Percentiles rank a stretch among this genome's conserved stretches.
Conservation (phyloP, 2,888 invertebrate species). For the Criorhina ranunculi region DNA sequence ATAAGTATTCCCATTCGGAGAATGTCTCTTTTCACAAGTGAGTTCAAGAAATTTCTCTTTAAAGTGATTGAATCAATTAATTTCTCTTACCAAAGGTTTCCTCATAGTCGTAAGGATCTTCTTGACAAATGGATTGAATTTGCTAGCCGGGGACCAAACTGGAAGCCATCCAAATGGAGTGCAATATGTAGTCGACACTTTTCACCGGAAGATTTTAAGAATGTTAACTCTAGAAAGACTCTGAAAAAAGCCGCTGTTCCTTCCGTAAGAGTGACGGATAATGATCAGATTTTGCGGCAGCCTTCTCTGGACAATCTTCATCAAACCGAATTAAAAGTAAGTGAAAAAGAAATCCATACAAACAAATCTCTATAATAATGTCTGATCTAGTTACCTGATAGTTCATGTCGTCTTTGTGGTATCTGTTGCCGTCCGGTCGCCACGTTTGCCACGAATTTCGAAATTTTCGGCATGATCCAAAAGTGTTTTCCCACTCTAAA, state of each 20-base stretch:
- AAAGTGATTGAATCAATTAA: background rate
- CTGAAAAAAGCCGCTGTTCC: conserved; percentile 83
- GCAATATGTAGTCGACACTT: conserved; percentile 84
- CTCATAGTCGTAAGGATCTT: conserved; percentile 81
- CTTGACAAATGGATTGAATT: conserved; percentile 83
- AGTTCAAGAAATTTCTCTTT: conserved; percentile 7
- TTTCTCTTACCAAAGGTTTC: conserved; percentile 80
- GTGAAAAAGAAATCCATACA: no score
- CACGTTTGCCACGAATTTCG: conserved; percentile 82
- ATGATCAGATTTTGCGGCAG: conserved; percentile 14
- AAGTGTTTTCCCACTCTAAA: conserved; percentile 84
- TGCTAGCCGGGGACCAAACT: conserved; percentile 81
- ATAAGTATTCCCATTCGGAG: conserved; percentile 83
- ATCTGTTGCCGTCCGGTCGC: conserved; percentile 78
- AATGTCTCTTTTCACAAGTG: conserved; percentile 84
- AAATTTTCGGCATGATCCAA: conserved; percentile 83
- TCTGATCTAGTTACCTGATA: conserved; percentile 44
- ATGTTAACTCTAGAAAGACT: conserved; percentile 81
- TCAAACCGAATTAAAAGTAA: conserved; percentile 51
- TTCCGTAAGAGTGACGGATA: conserved; percentile 69
- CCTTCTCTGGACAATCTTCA: conserved; percentile 2
- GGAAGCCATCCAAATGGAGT: conserved; percentile 84
- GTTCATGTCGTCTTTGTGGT: conserved; percentile 83
- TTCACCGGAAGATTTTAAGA: conserved; percentile 81
- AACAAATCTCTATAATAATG: background rate